These are phyloP conservation scores for Spodoptera picta DNA, from an alignment of 2,888 invertebrate species.

Conservation along the genomic window DNA sequence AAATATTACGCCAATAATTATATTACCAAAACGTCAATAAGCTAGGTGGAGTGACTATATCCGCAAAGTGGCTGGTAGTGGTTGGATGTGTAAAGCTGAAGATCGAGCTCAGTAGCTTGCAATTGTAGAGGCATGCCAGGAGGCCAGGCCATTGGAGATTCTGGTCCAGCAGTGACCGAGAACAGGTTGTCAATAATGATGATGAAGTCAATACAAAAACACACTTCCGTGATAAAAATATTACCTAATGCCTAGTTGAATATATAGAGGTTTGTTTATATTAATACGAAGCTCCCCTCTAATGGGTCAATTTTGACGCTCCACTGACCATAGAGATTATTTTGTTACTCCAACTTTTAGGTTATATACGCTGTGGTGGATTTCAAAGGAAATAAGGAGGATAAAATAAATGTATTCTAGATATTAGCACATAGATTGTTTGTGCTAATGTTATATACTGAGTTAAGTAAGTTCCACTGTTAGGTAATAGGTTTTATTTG, in stretches of 20 bases:
- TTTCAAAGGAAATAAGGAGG: constrained; percentile 10
- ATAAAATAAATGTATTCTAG: constrained; percentile 19
- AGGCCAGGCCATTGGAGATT: no score
- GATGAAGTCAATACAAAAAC: constrained; percentile 7
- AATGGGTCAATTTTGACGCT: constrained; percentile 31
- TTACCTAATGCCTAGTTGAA: neutral
- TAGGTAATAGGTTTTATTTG: neutral
- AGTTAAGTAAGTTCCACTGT: constrained; percentile 1
- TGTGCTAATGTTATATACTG: constrained; percentile 27
- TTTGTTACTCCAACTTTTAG: constrained; percentile 13
- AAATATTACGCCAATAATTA: no score
- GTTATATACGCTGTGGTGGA: neutral
- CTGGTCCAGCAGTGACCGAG: no score
- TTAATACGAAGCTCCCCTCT: constrained; percentile 13
- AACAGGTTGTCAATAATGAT: no score
- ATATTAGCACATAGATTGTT: constrained; percentile 44
- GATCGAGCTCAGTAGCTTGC: no score
- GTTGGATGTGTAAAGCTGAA: no score
- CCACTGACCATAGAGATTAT: constrained; percentile 14
- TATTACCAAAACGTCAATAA: no score
- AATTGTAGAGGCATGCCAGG: no score
- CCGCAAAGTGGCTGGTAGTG: no score
- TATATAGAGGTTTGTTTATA: constrained; percentile 12
- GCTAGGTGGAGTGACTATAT: no score
- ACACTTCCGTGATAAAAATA: constrained; percentile 9